Base-by-base conservation (phyloP, 2,888 invertebrate species). In the Hyposoter dolosus region DNA sequence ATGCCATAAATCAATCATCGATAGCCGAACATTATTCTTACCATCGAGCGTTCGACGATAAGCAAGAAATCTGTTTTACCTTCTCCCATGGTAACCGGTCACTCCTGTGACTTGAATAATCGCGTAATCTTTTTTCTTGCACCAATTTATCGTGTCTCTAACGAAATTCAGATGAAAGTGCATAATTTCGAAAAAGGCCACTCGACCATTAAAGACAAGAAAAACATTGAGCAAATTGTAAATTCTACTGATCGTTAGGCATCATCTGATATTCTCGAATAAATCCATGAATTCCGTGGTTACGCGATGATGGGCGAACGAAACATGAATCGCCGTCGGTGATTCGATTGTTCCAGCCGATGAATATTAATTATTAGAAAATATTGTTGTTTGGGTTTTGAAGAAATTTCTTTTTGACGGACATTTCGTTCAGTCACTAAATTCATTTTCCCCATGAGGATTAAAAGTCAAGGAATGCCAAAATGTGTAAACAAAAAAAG, bases 31-130 rank as follows among this genome's bases (percentile, higher is more conserved):
- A 35, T 7, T 60, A 23, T 45, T 45, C 9, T 63, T 63, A 75
- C 28, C 45, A 32, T 63, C 23, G 10, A 15, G 7, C 15, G 47
- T 9, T 50, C 35, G 35, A 15, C 23, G 50, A 66, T 17, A 63
- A 75, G 9, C 15, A 17, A 28, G 63, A 66, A 53, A 77, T 17
- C 40, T 10, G 17, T 17, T 17, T 66, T 40, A 66, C 47, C 32
- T 66, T 77, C 66, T 15, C 32, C 4, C 50, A 17, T 28, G 66
- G 17, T 77, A 77, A 77, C 23, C 5, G 17, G 50, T 47, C 0
- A 4, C 12, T 56, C 12, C 12, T 0, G 19, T 23, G 23, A 23
- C 9, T 4, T 56, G 2, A 23, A 56, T 12, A 23, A 53, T 53
- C 19, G 53, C 23, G 28, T 12, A 56, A 56, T 56, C 0, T 12